Conservation (phyloP, 1,140 invertebrate genomes). For the Drosophila simulans region DNA sequence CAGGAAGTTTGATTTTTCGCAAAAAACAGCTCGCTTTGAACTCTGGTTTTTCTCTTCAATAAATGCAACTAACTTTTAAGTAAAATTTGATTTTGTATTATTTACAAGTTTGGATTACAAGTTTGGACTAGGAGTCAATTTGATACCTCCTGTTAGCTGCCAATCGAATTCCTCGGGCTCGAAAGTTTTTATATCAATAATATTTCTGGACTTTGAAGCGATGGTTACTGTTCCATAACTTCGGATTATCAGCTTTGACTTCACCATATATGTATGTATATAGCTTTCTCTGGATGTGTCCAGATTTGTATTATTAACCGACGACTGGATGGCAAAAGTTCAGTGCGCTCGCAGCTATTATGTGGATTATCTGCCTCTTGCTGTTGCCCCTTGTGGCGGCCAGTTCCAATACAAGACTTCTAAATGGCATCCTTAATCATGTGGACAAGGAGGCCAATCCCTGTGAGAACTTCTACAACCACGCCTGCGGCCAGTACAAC, state of each 20-base stretch:
- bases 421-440: neutral
- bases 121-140: no score
- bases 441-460: neutral
- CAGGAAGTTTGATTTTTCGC: no score
- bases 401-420: neutral
- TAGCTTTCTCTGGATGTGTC: neutral
- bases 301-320: neutral
- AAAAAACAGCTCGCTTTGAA: no score
- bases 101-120: no score
- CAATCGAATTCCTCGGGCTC: no score
- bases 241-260: neutral
- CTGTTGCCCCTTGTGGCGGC: neutral
- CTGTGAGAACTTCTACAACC: neutral
- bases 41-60: no score
- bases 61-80: no score
- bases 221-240: neutral
- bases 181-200: no score
- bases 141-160: no score
- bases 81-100: no score
- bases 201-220: neutral
- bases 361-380: constrained; percentile 1
- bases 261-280: no score
- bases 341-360: neutral
- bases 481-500: neutral
- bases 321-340: neutral